Conservation (phyloP, 2,113 vertebrate genomes). For the Mesoclemmys tuberculata region DNA sequence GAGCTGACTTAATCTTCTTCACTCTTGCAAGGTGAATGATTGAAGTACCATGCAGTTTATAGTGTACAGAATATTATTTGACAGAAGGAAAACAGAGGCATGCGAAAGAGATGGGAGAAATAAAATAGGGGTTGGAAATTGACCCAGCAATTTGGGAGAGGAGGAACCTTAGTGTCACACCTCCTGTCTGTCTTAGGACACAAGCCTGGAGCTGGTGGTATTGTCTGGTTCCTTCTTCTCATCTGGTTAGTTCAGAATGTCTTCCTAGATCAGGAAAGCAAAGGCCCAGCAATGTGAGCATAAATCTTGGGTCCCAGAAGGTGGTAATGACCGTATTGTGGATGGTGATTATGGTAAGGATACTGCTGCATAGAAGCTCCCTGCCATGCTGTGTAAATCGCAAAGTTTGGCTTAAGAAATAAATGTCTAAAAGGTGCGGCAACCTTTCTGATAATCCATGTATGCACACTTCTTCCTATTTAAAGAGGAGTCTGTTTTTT, state of each 20-base stretch:
- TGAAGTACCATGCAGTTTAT: background rate
- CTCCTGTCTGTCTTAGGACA: background rate
- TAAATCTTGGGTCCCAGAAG: background rate
- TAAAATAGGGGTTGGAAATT: background rate
- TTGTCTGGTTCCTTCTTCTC: background rate
- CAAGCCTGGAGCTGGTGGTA: background rate
- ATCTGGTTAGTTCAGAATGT: background rate
- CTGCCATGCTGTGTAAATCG: background rate
- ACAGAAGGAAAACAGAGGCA: background rate
- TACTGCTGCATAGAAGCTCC: background rate
- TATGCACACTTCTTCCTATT: background rate
- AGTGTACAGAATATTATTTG: background rate
- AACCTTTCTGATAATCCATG: background rate
- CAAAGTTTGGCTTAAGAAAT: background rate
- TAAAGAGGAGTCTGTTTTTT: background rate
- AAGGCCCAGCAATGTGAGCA: background rate
- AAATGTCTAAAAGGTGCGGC: background rate
- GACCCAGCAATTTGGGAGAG: background rate
- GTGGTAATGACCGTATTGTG: rapidly evolving
- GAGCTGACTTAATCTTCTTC: background rate
- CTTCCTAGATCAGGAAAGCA: background rate
- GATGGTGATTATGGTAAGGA: background rate
- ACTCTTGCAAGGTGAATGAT: background rate
- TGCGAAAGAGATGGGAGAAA: background rate
- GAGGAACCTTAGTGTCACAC: background rate